Base-by-base conservation (phyloP, 2,113 vertebrate species). In the Numida meleagris region DNA sequence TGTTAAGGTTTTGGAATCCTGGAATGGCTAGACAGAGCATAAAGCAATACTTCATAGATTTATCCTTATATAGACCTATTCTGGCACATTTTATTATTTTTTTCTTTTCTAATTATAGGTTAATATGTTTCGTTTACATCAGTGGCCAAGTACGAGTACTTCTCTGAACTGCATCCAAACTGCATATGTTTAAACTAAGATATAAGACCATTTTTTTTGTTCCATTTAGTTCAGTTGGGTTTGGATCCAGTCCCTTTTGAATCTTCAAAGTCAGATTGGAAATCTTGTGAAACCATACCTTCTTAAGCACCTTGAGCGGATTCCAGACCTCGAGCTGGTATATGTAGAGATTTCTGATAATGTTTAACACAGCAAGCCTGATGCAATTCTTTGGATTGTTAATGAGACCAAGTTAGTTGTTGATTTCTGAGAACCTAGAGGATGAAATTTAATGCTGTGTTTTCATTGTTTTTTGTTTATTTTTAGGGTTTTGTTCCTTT, bases 111-210 rank as follows among this genome's bases (percentile, higher is more conserved):
- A 86, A 91, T 82, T 84, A 76, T 85, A 75, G 57, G 65, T 88
- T 95, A 96, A 89, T 93, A 46, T 83, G n/a, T 91, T 91, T 94
- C 55, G 38, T 89, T 96, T 92, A 40, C 14, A 57, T 88, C 51
- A 93, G 13, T 38, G 91, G 93, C 94, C 91, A 94, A 96, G 55
- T 63, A 77, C 3, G 0, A 91, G 59, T 61, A 82, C 65, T 90
- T 86, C 46, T 95, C 76, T 95, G 85, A 96, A 95, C 85, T 72
- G 4, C 57, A 81, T 88, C 87, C 91, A 95, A 65, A 75, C 33
- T 53, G 72, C 78, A 57, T 90, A 78, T 42, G 68, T 75, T 68
- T 95, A 70, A 94, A 91, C 33, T 89, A 91, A 95, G 72, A 72
- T 80, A 82, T 62, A 87, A 85, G 55, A 36, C 42, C 38, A 21